Percentiles rank a stretch among this genome's conserved stretches.
Evolutionary conservation across 2,113 vertebrate genomes (phyloP).

Genomic region (Clarias macrocephalus): DNA sequence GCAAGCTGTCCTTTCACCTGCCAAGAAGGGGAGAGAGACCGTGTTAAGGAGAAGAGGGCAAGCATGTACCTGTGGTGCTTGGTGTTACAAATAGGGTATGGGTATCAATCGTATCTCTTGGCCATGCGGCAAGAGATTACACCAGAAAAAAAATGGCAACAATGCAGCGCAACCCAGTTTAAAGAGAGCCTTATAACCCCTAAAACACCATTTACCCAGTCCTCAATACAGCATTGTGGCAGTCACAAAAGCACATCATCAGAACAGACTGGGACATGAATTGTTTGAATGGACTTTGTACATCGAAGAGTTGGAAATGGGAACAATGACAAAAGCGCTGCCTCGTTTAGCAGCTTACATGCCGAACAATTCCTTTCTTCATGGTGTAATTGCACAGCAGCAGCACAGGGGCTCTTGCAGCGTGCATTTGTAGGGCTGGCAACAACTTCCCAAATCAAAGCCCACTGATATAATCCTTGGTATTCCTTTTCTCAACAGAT

Average conservation of each 20-base stretch:
- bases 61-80: background rate
- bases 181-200: background rate
- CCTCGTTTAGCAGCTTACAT: background rate
- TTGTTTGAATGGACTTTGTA: background rate
- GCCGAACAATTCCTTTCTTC: slow-evolving; percentile 21
- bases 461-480: slow-evolving; percentile 19
- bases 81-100: background rate
- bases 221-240: background rate
- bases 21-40: slow-evolving; percentile 3
- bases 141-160: background rate
- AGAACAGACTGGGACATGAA: background rate
- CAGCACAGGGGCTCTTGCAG: background rate
- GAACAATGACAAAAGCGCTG: slow-evolving; percentile 6
- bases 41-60: slow-evolving; percentile 17
- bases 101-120: background rate
- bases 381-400: background rate
- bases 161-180: background rate
- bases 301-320: background rate
- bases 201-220: background rate
- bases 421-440: background rate
- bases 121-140: background rate
- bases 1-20: slow-evolving; percentile 88
- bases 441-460: slow-evolving; percentile 37
- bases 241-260: background rate
- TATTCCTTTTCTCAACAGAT: slow-evolving; percentile 39